Conservation (phyloP, 1,140 invertebrate species). For the Hydropsyche tenuis region DNA sequence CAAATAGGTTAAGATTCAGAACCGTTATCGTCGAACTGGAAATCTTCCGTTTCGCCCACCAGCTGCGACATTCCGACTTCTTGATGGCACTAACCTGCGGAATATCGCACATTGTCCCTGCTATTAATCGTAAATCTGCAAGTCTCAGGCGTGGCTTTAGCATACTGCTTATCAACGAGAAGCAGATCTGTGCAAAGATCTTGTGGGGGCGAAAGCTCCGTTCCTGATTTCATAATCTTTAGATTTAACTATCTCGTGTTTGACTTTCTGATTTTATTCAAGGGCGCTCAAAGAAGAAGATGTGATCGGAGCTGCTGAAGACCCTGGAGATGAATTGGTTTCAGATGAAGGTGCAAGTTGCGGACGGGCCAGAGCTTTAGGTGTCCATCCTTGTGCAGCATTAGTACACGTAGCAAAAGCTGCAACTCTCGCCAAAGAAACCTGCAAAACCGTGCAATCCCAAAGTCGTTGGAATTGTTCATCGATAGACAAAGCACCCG, state of each 20-base stretch:
- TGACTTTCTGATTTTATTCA: no score
- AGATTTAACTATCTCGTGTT: no score
- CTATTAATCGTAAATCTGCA: neutral
- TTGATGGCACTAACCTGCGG: neutral
- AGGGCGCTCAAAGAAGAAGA: slow-evolving; percentile 37
- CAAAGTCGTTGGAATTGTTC: slow-evolving; percentile 87
- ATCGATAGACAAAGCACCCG: slow-evolving; percentile 74
- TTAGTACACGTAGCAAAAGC: slow-evolving; percentile 79
- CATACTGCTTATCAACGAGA: neutral
- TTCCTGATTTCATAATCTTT: no score
- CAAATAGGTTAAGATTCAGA: neutral
- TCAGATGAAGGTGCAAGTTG: slow-evolving; percentile 33
- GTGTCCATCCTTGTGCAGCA: slow-evolving; percentile 66
- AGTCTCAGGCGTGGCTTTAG: slow-evolving; percentile 10
- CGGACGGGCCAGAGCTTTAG: slow-evolving; percentile 65
- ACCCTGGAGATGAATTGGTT: slow-evolving; percentile 2
- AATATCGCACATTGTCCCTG: neutral
- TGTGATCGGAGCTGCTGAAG: slow-evolving; percentile 11
- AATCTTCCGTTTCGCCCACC: neutral
- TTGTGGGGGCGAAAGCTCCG: no score
- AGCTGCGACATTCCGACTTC: neutral
- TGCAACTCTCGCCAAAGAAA: slow-evolving; percentile 69
- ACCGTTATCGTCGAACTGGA: slow-evolving; percentile 4
- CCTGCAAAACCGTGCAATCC: slow-evolving; percentile 76
- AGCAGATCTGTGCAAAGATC: no score